Evolutionary conservation across 2,113 vertebrate species (phyloP), one percentile per base, ranked within the genome.

Genomic region (Leptobrachium leishanense): DNA sequence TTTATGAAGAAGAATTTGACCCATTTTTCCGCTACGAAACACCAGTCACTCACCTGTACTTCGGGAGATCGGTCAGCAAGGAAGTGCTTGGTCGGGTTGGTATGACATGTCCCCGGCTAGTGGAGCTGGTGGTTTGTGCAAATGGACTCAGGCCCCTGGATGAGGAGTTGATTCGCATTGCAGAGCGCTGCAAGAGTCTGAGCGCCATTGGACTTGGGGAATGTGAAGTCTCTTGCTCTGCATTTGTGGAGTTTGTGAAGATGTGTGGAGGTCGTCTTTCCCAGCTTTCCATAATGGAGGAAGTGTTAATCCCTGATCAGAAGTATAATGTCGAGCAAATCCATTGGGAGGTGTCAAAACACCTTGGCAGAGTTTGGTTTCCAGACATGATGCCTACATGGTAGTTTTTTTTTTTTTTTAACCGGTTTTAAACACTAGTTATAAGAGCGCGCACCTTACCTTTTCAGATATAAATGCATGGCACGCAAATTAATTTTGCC

Each of bases 331-430:
- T 96, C 85, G 97, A 99, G 84, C 96, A 99, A 90, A 98, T 98
- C 84, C 97, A 98, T 0, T 98, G 96, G 96, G 97, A 99, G 86
- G 97, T 99, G 59, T 99, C 97, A 1, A 98, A 98, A 88, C 96
- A 98, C 86, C 92, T 99, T 15, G 97, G 97, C 76, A 93, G 97
- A 43, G 96, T 98, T 74, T 99, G 97, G 97, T 99, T 98, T 88
- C 97, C 97, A 0, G 97, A 99, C 82, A 97, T 98, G 97, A 99
- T 99, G 97, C 97, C 97, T 7, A 98, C 95, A 0, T 99, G 97
- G 97, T 99, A 88, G 84, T 88, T 83, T 31, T 31, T 31, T 0
- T 31, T 31, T 31, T 31, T 11, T 20, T 44, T 15, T 44, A 46
- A 12, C 40, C 31, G 41, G 54, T 68, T 8, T 50, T 54, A 82